Evolutionary conservation across 2,113 vertebrate species (phyloP).

Genomic region (Taxidea taxus): DNA sequence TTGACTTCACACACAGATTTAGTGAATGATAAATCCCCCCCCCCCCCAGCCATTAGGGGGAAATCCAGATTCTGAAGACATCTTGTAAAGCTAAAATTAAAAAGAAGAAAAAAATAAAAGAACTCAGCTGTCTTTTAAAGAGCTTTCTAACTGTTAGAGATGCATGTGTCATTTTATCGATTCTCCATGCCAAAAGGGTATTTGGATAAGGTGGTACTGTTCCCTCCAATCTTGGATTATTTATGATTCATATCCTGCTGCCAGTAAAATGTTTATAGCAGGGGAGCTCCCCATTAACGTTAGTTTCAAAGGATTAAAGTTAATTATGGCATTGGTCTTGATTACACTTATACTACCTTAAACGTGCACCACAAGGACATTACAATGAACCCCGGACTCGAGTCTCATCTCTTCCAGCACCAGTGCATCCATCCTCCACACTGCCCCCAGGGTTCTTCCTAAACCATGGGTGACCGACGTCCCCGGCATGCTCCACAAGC

Average conservation of each 20-base stretch:
- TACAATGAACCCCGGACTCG: neutral
- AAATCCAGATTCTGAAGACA: slow-evolving; percentile 27
- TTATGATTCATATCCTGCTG: slow-evolving; percentile 53
- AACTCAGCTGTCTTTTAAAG: neutral
- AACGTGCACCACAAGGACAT: neutral
- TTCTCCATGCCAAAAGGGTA: neutral
- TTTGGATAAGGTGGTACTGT: neutral
- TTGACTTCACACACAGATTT: slow-evolving; percentile 18
- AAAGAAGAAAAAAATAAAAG: neutral
- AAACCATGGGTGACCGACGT: neutral
- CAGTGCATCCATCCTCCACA: neutral
- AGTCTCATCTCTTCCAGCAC: neutral
- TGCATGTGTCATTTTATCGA: neutral
- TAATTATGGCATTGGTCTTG: slow-evolving; percentile 32
- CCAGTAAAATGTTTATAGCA: slow-evolving; percentile 48
- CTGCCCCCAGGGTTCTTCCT: neutral
- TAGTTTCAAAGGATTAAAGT: slow-evolving; percentile 52
- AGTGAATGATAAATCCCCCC: neutral
- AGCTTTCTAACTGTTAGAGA: neutral
- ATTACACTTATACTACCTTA: neutral
- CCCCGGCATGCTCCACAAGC: neutral
- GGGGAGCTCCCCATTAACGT: neutral
- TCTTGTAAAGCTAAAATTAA: neutral
- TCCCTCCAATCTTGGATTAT: neutral
- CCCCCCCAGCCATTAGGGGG: neutral